Evolutionary conservation across 2,888 invertebrate genomes (phyloP).

Genomic region (Eupithecia insigniata): DNA sequence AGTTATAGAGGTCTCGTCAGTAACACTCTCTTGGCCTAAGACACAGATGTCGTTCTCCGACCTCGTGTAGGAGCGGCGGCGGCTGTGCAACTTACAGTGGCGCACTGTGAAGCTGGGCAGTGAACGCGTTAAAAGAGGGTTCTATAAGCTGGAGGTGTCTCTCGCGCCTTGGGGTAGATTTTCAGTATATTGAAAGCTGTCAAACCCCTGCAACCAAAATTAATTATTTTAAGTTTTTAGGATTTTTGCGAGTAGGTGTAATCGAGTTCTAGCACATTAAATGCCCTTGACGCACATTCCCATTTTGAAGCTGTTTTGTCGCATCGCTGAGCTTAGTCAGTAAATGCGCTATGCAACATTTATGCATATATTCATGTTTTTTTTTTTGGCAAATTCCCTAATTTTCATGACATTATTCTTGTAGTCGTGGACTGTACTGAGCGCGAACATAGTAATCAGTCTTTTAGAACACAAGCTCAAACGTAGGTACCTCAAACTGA

Average conservation of each 20-base stretch:
- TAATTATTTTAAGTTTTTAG: background rate
- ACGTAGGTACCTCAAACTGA: slow-evolving; percentile 8
- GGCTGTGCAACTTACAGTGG: no score
- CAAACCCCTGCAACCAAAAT: background rate
- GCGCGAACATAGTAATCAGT: slow-evolving; percentile 36
- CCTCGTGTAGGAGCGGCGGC: no score
- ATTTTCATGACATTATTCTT: background rate
- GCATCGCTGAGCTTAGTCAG: background rate
- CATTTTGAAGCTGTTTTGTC: background rate
- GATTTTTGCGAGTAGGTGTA: background rate
- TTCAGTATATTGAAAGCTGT: background rate
- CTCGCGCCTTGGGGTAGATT: background rate
- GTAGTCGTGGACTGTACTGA: slow-evolving; percentile 18
- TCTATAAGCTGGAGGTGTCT: background rate
- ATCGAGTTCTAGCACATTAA: background rate
- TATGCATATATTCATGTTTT: background rate
- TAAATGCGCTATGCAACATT: background rate
- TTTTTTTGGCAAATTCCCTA: background rate
- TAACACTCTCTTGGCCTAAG: no score
- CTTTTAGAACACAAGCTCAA: slow-evolving; percentile 33
- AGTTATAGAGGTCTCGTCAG: background rate
- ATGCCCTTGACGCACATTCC: background rate
- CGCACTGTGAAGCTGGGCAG: no score
- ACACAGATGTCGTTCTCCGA: no score
- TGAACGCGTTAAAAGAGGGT: no score